Percentiles rank a stretch among this genome's conserved stretches.
phyloP scores from a whole-genome alignment of 2,888 invertebrate species.

The Acronicta psi region DNA sequence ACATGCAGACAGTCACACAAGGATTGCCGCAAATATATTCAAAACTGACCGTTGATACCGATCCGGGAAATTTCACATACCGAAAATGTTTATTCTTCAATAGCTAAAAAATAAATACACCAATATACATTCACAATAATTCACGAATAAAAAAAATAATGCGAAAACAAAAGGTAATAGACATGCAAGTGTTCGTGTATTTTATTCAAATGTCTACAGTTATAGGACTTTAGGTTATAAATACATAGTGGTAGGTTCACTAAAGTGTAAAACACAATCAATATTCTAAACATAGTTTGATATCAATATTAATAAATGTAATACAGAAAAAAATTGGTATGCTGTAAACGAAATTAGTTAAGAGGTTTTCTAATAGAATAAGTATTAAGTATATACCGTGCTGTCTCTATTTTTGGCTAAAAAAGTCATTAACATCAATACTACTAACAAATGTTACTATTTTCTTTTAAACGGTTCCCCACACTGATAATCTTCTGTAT shows the following conservation, averaged over 20 bases:
- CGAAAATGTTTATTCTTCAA: slow-evolving; percentile 89
- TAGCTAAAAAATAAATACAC: slow-evolving; percentile 88
- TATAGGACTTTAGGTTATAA: slow-evolving; percentile 31
- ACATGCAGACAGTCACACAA: slow-evolving; percentile 83
- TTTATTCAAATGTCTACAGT: slow-evolving; percentile 26
- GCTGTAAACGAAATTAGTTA: not conserved
- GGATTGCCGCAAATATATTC: slow-evolving; percentile 75
- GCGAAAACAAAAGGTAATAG: slow-evolving; percentile 46
- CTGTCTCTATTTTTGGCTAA: no score
- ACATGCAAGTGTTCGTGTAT: slow-evolving; percentile 45
- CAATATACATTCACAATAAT: slow-evolving; percentile 86
- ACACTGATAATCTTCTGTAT: no score
- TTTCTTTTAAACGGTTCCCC: no score
- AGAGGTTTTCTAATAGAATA: no score
- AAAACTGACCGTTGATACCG: slow-evolving; percentile 87
- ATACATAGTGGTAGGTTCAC: slow-evolving; percentile 16
- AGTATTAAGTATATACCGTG: not conserved
- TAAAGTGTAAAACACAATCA: not conserved
- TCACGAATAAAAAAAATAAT: slow-evolving; percentile 60
- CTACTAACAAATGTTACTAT: no score
- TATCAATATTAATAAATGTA: not conserved
- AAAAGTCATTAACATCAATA: no score
- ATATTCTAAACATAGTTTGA: not conserved
- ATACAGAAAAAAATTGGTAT: not conserved
- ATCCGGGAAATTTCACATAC: slow-evolving; percentile 89